Conservation (phyloP, 2,113 vertebrate species). For the Eulemur macaco region DNA sequence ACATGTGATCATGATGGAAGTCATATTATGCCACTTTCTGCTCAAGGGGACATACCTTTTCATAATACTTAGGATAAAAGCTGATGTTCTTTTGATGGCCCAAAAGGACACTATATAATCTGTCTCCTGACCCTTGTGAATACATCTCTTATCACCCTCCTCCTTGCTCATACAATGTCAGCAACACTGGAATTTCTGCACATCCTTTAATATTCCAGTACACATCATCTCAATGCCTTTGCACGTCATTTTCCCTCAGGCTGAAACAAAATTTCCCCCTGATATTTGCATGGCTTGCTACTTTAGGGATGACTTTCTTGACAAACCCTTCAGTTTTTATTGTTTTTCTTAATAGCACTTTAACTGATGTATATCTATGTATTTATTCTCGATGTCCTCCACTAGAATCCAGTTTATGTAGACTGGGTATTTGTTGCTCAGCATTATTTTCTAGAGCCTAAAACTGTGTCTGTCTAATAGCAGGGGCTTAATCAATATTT, state of each 20-base stretch:
- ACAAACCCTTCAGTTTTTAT: neutral
- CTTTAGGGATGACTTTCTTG: neutral
- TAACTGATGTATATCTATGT: neutral
- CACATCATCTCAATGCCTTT: neutral
- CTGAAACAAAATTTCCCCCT: neutral
- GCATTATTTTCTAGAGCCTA: neutral
- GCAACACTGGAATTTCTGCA: neutral
- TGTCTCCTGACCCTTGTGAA: neutral
- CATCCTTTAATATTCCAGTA: neutral
- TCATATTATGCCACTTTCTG: neutral
- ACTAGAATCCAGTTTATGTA: neutral
- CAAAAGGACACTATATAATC: neutral
- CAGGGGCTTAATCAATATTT: neutral
- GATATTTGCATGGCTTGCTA: neutral
- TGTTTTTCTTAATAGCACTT: neutral
- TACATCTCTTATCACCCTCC: neutral
- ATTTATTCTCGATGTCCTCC: accelerated
- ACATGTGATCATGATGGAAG: neutral
- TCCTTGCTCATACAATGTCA: neutral
- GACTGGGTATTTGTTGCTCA: neutral
- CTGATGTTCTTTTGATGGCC: neutral
- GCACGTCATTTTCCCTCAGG: neutral
- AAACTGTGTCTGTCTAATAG: neutral
- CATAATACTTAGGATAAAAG: neutral
- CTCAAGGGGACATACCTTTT: neutral